Percentiles rank a stretch among this genome's conserved stretches.
phyloP scores from a whole-genome alignment of 1,140 invertebrate genomes.

The Triops cancriformis region DNA sequence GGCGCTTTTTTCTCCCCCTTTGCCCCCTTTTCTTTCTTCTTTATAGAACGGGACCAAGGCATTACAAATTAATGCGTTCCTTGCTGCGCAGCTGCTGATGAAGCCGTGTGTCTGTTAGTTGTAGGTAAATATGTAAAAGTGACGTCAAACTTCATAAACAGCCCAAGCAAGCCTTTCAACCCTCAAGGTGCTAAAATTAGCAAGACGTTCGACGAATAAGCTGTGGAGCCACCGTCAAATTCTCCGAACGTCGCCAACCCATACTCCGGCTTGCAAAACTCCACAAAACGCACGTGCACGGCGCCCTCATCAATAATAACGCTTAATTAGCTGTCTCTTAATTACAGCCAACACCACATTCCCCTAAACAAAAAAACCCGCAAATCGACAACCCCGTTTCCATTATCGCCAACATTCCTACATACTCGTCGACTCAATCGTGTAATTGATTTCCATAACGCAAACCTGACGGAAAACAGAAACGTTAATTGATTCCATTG shows the following conservation, averaged over 20 bases:
- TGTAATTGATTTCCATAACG: not conserved
- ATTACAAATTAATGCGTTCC: not conserved
- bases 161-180: not conserved
- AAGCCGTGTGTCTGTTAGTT: slow-evolving; percentile 5
- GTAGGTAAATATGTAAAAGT: slow-evolving; percentile 8
- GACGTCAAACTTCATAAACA: slow-evolving; percentile 14
- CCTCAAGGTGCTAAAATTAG: slow-evolving; percentile 5
- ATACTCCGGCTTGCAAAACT: not conserved
- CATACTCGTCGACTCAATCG: not conserved
- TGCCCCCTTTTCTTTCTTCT: not conserved
- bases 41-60: too few relatives aligned
- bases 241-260: not conserved
- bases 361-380: not conserved
- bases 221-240: not conserved
- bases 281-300: not conserved
- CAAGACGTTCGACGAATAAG: not conserved
- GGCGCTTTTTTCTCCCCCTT: not conserved
- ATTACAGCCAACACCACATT: not conserved
- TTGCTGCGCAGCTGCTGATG: slow-evolving; percentile 5
- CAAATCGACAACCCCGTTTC: not conserved
- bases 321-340: not conserved
- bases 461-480: too few relatives aligned
- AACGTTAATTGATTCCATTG: too few relatives aligned
- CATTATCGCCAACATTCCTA: not conserved
- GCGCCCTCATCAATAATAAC: not conserved